phyloP scores from a whole-genome alignment of 2,888 invertebrate species.

The Drosophila meridiana region DNA sequence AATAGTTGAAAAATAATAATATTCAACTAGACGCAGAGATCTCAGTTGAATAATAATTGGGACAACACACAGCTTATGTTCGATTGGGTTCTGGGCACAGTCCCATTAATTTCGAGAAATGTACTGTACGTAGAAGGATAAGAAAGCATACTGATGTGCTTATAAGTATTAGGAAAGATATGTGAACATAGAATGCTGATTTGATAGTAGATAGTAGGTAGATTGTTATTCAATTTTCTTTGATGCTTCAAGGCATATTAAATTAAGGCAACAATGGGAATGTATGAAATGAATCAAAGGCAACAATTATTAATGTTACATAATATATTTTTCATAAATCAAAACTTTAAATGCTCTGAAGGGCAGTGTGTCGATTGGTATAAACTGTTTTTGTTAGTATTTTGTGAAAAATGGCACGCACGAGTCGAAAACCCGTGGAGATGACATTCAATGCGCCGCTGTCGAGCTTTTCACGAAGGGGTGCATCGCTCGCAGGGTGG shows the following conservation, averaged over 20 bases:
- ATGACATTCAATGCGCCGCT: constrained; percentile 42
- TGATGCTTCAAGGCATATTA: constrained; percentile 13
- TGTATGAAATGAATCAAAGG: constrained; percentile 2
- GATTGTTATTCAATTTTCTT: not conserved
- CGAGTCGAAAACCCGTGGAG: constrained; percentile 31
- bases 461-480: constrained; percentile 20
- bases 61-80: too few relatives aligned
- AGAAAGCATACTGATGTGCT: too few relatives aligned
- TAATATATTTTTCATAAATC: constrained; percentile 18
- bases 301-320: constrained; percentile 56
- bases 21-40: too few relatives aligned
- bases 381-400: constrained; percentile 22
- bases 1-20: too few relatives aligned
- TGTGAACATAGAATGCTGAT: not conserved
- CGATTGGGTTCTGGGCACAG: too few relatives aligned
- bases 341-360: constrained; percentile 4
- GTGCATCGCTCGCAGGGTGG: constrained; percentile 16
- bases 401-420: constrained; percentile 37
- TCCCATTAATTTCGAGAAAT: too few relatives aligned
- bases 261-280: constrained; percentile 9
- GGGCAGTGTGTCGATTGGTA: constrained; percentile 11
- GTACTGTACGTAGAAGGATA: too few relatives aligned
- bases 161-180: too few relatives aligned
- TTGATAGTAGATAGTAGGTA: not conserved
- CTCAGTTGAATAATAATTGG: too few relatives aligned